Percentiles rank a stretch among this genome's conserved stretches.
Conservation (phyloP, 2,888 invertebrate species). For the Epirrhoe tristata region DNA sequence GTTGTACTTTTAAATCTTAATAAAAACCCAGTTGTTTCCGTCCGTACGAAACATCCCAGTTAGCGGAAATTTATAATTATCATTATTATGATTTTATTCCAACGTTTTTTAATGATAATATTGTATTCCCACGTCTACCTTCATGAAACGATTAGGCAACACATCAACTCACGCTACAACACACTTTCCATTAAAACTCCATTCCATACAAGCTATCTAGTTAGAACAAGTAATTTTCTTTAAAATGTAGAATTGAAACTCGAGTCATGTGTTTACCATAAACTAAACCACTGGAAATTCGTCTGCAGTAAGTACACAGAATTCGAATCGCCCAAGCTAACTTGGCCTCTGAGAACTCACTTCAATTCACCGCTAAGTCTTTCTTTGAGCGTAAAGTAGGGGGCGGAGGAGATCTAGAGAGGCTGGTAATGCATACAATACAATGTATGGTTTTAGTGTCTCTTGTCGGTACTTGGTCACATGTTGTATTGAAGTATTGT, state of each 20-base stretch:
- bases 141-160: background rate
- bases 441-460: conserved; percentile 36
- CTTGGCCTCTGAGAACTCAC: conserved; percentile 14
- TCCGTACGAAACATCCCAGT: no score
- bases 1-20: no score
- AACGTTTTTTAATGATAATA: no score
- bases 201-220: conserved; percentile 1
- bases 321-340: conserved; percentile 40
- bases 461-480: conserved; percentile 27
- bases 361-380: background rate
- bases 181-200: background rate
- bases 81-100: no score
- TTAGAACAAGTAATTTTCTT: conserved; percentile 16
- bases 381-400: background rate
- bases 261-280: conserved; percentile 44
- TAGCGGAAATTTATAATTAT: no score
- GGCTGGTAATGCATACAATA: conserved; percentile 27
- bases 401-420: conserved; percentile 11
- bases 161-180: background rate
- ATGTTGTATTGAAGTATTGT: conserved; percentile 28
- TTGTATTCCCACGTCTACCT: no score
- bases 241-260: conserved; percentile 37
- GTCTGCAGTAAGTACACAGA: conserved; percentile 47
- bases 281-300: conserved; percentile 48
- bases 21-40: no score